These are phyloP conservation scores for Euphonia xanthogaster DNA, from an alignment of 2,797 vertebrate species.

Conservation along the genomic window DNA sequence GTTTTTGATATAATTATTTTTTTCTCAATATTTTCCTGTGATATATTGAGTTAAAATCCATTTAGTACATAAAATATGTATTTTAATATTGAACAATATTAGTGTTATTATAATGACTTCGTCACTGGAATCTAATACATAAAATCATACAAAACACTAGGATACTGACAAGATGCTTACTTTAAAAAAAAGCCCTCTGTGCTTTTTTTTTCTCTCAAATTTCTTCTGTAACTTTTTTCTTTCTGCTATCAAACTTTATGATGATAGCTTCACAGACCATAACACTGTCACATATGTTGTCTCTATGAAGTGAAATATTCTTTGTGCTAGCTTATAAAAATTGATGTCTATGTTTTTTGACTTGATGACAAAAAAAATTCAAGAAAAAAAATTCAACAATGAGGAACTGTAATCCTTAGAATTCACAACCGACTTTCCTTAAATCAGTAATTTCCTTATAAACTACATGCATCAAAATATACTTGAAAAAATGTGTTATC, in stretches of 20 bases:
- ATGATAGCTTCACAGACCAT: constrained; percentile 4
- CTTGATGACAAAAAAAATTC: not conserved
- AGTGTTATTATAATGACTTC: not conserved
- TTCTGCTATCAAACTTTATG: not conserved
- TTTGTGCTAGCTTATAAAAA: not conserved
- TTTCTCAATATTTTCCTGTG: not conserved
- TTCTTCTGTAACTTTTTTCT: not conserved
- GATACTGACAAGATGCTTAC: not conserved
- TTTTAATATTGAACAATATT: not conserved
- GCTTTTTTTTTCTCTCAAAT: not conserved
- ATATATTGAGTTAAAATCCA: not conserved
- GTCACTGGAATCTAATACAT: not conserved
- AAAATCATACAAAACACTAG: not conserved
- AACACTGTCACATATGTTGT: not conserved
- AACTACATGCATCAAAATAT: not conserved
- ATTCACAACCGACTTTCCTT: not conserved
- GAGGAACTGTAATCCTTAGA: not conserved
- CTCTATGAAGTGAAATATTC: constrained; percentile 19
- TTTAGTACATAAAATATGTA: not conserved
- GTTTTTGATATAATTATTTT: not conserved
- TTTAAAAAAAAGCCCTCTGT: not conserved
- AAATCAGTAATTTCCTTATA: constrained; percentile 9
- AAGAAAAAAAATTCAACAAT: not conserved
- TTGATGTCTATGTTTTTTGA: not conserved
- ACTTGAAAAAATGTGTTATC: not conserved